Evolutionary conservation across 2,888 invertebrate species (phyloP).

Genomic region (Rhimphoctona megacephalus): DNA sequence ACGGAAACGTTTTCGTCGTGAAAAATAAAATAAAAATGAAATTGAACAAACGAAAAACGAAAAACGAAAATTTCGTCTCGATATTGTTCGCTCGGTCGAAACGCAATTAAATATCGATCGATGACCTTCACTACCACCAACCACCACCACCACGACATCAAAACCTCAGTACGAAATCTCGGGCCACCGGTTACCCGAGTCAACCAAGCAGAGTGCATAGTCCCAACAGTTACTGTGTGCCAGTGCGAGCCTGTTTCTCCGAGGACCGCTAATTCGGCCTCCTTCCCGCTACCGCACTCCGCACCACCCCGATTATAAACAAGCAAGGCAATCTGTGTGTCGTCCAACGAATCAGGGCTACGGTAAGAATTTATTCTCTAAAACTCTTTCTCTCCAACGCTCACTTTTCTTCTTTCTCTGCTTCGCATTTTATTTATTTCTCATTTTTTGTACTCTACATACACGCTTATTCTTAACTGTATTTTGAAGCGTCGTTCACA

Average conservation of each 20-base stretch:
- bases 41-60: constrained; percentile 16
- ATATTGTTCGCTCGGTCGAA: constrained; percentile 82
- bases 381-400: constrained; percentile 69
- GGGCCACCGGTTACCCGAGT: constrained; percentile 72
- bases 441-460: neutral
- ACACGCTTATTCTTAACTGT: neutral
- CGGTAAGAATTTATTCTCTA: constrained; percentile 80
- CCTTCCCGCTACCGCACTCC: constrained; percentile 84
- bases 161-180: constrained; percentile 73
- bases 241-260: constrained; percentile 85
- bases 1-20: constrained; percentile 24
- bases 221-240: constrained; percentile 84
- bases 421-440: constrained; percentile 39
- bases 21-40: constrained; percentile 40
- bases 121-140: constrained; percentile 75
- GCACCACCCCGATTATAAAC: constrained; percentile 83
- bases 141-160: constrained; percentile 75
- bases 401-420: constrained; percentile 66
- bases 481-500: neutral
- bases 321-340: constrained; percentile 79
- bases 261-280: constrained; percentile 84
- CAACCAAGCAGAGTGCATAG: constrained; percentile 82
- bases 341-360: constrained; percentile 79
- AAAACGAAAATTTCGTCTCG: constrained; percentile 52
- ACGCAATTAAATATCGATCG: constrained; percentile 71